Evolutionary conservation across 2,797 vertebrate species (phyloP).

Genomic region (Anableps anableps): DNA sequence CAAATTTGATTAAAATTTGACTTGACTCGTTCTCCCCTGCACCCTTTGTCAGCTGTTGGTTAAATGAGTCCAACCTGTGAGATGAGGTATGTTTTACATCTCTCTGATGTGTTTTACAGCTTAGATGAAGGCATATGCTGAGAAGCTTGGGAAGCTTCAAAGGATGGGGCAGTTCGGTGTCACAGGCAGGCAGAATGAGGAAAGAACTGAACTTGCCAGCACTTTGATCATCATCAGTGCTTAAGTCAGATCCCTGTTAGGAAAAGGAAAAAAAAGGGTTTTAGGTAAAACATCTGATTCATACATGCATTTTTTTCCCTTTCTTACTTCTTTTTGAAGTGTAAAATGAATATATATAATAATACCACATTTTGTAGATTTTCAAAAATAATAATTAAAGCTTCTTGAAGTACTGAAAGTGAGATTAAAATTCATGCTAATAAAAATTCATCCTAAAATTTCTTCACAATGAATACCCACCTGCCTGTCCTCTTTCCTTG

Average conservation of each 20-base stretch:
- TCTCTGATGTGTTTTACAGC: conserved; percentile 58
- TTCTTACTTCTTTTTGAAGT: conserved; percentile 38
- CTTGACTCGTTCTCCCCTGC: conserved; percentile 31
- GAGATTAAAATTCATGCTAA: conserved; percentile 7
- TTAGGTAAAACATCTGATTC: conserved; percentile 48
- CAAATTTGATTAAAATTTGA: conserved; percentile 24
- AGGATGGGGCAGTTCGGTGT: conserved; percentile 61
- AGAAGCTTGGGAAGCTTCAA: conserved; percentile 62
- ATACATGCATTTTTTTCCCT: conserved; percentile 12
- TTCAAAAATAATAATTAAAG: conserved; percentile 13
- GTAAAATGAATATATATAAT: conserved; percentile 15
- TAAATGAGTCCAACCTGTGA: conserved; percentile 43
- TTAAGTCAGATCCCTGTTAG: conserved; percentile 46
- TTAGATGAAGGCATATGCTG: conserved; percentile 48
- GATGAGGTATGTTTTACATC: conserved; percentile 65
- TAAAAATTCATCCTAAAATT: conserved; percentile 11
- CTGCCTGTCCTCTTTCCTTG: background rate
- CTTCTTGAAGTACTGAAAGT: conserved; percentile 1
- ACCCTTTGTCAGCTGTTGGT: conserved; percentile 51
- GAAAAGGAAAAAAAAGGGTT: conserved; percentile 36
- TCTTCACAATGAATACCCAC: conserved; percentile 12
- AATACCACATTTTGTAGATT: conserved; percentile 28
- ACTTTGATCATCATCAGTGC: conserved; percentile 67
- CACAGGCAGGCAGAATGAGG: conserved; percentile 50
- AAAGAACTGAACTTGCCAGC: conserved; percentile 62